Conservation (phyloP, 2,888 invertebrate species). For the Rhorus exstirpatorius region DNA sequence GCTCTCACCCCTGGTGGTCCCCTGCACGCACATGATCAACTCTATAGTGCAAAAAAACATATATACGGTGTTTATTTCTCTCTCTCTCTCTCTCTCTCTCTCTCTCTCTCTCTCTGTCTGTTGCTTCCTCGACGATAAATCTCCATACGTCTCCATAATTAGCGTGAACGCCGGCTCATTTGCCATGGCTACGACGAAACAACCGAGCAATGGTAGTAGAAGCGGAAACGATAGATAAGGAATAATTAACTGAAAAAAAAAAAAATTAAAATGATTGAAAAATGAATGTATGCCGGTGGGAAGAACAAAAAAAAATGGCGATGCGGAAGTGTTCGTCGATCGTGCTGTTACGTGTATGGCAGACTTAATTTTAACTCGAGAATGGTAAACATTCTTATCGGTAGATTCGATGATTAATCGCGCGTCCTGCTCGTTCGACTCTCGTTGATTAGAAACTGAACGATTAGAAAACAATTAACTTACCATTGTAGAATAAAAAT, state of each 20-base stretch:
- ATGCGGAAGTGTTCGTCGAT: not conserved
- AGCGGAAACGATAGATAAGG: slow-evolving; percentile 30
- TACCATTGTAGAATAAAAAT: too few species aligned
- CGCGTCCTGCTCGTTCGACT: too few species aligned
- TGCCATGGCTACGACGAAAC: slow-evolving; percentile 39
- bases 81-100: slow-evolving; percentile 4
- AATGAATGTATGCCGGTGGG: not conserved
- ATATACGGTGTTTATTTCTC: not conserved
- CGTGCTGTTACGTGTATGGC: too few species aligned
- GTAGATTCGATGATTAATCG: too few species aligned
- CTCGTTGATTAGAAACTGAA: too few species aligned
- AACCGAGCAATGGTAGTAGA: slow-evolving; percentile 26
- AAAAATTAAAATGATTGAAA: not conserved
- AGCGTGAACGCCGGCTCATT: slow-evolving; percentile 74
- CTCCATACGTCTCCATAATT: slow-evolving; percentile 80
- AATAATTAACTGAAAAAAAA: slow-evolving; percentile 21
- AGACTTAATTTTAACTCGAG: too few species aligned
- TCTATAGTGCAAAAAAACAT: slow-evolving; percentile 45
- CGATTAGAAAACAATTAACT: too few species aligned
- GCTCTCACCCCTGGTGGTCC: slow-evolving; percentile 62
- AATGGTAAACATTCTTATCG: too few species aligned
- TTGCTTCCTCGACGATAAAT: slow-evolving; percentile 76
- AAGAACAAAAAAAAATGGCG: not conserved
- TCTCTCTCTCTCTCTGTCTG: slow-evolving; percentile 7
- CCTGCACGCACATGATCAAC: slow-evolving; percentile 31